Evolutionary conservation across 2,797 vertebrate species (phyloP).

Genomic region (Gambusia yucatana): DNA sequence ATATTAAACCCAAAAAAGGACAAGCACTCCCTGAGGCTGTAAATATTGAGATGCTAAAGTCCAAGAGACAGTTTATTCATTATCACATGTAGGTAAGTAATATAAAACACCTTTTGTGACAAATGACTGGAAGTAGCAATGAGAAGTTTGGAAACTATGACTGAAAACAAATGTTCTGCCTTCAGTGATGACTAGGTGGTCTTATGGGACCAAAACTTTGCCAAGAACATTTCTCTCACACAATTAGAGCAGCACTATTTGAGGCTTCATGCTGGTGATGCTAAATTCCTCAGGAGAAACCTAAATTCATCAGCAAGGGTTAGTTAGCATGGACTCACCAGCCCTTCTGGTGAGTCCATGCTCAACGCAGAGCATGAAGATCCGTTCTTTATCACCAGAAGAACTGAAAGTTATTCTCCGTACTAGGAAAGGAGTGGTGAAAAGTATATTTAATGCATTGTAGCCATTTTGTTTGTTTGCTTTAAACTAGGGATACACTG

Average conservation of each 20-base stretch:
- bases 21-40: neutral
- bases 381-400: neutral
- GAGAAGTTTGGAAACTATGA: neutral
- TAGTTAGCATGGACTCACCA: neutral
- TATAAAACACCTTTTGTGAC: neutral
- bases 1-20: neutral
- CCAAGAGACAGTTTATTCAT: neutral
- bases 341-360: neutral
- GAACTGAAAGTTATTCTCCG: neutral
- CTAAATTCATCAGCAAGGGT: slow-evolving; percentile 1
- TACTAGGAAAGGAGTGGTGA: neutral
- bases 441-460: neutral
- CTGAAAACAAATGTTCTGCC: neutral
- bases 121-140: neutral
- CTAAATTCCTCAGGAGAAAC: slow-evolving; percentile 16
- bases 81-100: neutral
- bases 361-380: neutral
- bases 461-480: neutral
- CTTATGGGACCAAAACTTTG: neutral
- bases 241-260: neutral
- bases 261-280: slow-evolving; percentile 3
- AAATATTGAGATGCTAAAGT: neutral
- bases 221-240: neutral
- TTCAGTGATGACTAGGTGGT: neutral
- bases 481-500: neutral